These are phyloP conservation scores for Hydrophis major DNA, from an alignment of 2,797 vertebrate genomes.

Conservation along the genomic window DNA sequence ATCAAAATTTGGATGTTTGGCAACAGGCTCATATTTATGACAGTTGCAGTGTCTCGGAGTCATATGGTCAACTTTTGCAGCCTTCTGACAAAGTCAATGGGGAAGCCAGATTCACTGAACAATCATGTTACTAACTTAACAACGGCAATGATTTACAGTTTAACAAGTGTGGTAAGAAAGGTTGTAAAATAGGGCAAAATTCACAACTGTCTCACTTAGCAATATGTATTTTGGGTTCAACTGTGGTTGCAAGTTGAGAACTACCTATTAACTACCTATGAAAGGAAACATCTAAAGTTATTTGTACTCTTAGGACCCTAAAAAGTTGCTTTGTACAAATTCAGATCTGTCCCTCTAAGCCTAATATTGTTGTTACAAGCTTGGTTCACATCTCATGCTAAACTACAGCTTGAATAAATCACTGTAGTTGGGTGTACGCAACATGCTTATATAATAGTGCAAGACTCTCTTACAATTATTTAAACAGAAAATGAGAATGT, in stretches of 20 bases:
- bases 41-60: background rate
- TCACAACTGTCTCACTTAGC: background rate
- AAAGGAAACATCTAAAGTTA: background rate
- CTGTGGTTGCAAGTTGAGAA: background rate
- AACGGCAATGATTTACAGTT: background rate
- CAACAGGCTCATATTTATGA: background rate
- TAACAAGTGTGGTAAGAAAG: background rate
- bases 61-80: background rate
- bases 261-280: background rate
- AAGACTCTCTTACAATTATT: constrained; percentile 29
- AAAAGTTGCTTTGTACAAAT: background rate
- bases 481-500: constrained; percentile 25
- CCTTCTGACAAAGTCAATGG: background rate
- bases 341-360: background rate
- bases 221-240: background rate
- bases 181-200: background rate
- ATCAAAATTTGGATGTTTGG: background rate
- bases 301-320: background rate
- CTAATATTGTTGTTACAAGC: background rate
- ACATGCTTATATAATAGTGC: background rate
- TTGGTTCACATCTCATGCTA: background rate
- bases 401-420: background rate
- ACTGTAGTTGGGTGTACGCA: background rate
- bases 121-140: background rate
- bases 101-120: background rate